Conservation (phyloP, 2,797 vertebrate species). For the Acipenser oxyrinchus region DNA sequence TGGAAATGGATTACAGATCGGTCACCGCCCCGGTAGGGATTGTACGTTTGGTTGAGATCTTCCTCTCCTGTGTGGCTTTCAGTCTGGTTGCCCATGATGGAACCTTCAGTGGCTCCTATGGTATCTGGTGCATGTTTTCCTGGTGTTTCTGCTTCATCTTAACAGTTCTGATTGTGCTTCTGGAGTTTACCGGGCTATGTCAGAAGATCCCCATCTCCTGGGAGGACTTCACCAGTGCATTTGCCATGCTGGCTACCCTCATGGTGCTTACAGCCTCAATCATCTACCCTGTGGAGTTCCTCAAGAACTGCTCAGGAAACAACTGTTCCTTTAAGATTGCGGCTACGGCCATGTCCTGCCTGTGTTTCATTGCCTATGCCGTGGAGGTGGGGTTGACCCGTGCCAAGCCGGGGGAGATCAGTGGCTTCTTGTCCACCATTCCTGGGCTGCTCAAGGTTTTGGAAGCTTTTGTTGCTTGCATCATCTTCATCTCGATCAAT, state of each 20-base stretch:
- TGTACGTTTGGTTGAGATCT: conserved; percentile 45
- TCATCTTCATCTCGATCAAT: conserved; percentile 66
- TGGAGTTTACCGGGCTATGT: conserved; percentile 60
- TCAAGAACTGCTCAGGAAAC: conserved; percentile 34
- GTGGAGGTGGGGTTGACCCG: conserved; percentile 48
- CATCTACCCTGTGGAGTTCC: conserved; percentile 48
- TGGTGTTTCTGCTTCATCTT: conserved; percentile 67
- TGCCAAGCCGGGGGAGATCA: conserved; percentile 42
- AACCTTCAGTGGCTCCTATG: conserved; percentile 21
- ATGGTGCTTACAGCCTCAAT: conserved; percentile 64
- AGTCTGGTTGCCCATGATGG: conserved; percentile 40
- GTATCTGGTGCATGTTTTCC: conserved; percentile 67
- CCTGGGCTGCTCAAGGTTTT: conserved; percentile 71
- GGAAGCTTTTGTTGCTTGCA: conserved; percentile 67
- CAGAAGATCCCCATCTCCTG: conserved; percentile 43
- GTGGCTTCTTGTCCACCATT: conserved; percentile 59
- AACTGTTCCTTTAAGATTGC: conserved; percentile 41
- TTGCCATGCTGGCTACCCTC: conserved; percentile 65
- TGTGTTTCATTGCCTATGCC: conserved; percentile 53
- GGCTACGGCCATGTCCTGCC: conserved; percentile 49
- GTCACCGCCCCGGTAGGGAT: conserved; percentile 38
- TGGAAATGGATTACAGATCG: not conserved
- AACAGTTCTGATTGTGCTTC: conserved; percentile 58
- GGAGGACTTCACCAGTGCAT: conserved; percentile 66
- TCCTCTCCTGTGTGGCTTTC: conserved; percentile 44